A percentile compares a stretch with the other conserved stretches of the same genome.
These are phyloP conservation scores for Centropristis striata DNA, from an alignment of 2,113 vertebrate genomes.

Conservation along the genomic window DNA sequence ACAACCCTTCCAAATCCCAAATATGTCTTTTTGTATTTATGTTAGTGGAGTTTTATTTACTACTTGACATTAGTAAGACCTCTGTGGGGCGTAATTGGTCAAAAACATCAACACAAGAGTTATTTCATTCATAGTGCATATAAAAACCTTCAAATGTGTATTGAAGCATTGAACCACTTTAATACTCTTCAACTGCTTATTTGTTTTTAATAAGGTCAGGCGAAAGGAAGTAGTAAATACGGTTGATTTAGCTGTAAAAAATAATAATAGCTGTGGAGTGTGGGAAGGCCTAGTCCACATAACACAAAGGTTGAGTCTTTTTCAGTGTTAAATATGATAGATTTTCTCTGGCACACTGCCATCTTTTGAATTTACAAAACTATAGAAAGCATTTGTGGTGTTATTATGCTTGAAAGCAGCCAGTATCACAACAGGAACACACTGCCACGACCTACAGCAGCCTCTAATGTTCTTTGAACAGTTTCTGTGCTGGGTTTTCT, in stretches of 20 bases:
- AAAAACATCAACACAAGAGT: background rate
- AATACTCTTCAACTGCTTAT: too few species aligned
- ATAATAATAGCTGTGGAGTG: background rate
- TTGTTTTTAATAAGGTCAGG: background rate
- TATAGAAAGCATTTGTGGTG: background rate
- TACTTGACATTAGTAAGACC: slow-evolving; percentile 2
- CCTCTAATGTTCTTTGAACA: background rate
- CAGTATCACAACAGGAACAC: background rate
- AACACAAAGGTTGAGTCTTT: background rate
- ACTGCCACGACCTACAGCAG: background rate
- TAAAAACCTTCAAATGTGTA: background rate
- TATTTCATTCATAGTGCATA: background rate
- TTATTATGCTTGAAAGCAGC: background rate
- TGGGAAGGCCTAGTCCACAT: background rate
- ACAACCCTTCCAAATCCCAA: too few species aligned
- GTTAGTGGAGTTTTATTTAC: background rate
- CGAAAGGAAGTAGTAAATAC: background rate
- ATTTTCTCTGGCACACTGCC: background rate
- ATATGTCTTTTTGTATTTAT: background rate
- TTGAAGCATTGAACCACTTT: too few species aligned
- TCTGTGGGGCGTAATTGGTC: background rate
- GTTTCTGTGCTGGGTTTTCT: background rate
- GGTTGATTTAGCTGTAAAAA: too few species aligned
- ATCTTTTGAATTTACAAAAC: background rate
- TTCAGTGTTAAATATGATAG: slow-evolving; percentile 2